These are phyloP conservation scores for Beroe forskalii DNA, from an alignment of 37 sponge, comb jelly and placozoan genomes.

Conservation along the genomic window DNA sequence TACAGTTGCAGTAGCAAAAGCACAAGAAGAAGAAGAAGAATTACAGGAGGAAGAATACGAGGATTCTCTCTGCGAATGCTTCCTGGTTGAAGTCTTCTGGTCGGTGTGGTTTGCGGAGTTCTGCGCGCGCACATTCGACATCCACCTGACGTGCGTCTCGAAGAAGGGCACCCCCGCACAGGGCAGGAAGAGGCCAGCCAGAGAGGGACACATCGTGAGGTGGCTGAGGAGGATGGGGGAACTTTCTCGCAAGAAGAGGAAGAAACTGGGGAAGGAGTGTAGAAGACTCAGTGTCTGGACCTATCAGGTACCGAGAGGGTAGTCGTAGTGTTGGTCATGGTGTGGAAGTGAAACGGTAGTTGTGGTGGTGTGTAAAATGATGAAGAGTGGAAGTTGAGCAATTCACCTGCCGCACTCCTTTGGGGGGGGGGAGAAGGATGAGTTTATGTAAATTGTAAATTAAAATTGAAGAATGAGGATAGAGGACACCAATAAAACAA, in stretches of 20 bases:
- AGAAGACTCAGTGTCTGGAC: background rate
- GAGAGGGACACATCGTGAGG: background rate
- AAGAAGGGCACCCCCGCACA: slow-evolving; percentile 40
- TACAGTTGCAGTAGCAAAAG: too few species aligned
- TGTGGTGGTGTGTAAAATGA: too few species aligned
- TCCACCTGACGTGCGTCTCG: background rate
- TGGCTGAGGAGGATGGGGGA: background rate
- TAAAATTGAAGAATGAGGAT: too few species aligned
- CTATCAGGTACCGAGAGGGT: background rate
- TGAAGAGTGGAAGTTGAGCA: too few species aligned
- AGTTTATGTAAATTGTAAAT: too few species aligned
- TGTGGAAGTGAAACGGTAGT: too few species aligned
- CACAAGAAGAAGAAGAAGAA: background rate
- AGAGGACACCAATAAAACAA: too few species aligned
- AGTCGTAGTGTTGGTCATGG: background rate
- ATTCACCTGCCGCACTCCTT: too few species aligned
- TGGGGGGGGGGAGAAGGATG: too few species aligned
- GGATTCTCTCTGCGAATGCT: background rate
- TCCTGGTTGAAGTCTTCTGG: slow-evolving; percentile 5
- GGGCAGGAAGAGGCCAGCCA: background rate
- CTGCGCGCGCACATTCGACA: background rate
- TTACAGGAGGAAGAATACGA: slow-evolving; percentile 10
- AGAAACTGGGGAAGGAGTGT: background rate
- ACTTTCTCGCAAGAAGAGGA: background rate
- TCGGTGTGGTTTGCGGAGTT: background rate